These are phyloP conservation scores for Ictalurus furcatus DNA, from an alignment of 2,113 vertebrate genomes.

Conservation along the genomic window DNA sequence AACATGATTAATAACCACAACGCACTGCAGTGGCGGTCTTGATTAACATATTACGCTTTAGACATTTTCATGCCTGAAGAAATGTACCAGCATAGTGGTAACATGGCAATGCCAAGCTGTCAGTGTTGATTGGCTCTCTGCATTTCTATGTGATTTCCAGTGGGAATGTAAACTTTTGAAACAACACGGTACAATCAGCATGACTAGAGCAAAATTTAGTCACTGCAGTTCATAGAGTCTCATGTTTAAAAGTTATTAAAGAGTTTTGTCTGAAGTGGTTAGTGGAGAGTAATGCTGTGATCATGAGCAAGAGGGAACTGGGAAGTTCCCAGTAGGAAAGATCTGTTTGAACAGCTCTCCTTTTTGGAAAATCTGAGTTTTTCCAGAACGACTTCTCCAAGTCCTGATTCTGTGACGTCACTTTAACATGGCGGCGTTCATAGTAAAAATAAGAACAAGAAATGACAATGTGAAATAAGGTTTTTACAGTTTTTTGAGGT, in stretches of 20 bases:
- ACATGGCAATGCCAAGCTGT: neutral
- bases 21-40: neutral
- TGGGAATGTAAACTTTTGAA: neutral
- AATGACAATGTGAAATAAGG: neutral
- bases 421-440: neutral
- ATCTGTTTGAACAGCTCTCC: neutral
- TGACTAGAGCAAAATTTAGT: neutral
- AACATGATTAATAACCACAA: slow-evolving; percentile 8
- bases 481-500: neutral
- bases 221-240: too few species aligned
- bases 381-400: neutral
- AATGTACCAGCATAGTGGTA: slow-evolving; percentile 4
- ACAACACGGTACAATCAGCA: neutral
- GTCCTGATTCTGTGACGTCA: neutral
- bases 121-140: neutral
- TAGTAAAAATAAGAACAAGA: too few species aligned
- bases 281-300: neutral
- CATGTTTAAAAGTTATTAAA: neutral
- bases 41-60: slow-evolving; percentile 7
- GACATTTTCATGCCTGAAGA: slow-evolving; percentile 2
- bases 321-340: neutral
- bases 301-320: neutral
- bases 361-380: neutral
- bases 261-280: neutral
- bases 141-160: neutral